Conservation (phyloP, 2,888 invertebrate species). For the Pristionchus mayeri region DNA sequence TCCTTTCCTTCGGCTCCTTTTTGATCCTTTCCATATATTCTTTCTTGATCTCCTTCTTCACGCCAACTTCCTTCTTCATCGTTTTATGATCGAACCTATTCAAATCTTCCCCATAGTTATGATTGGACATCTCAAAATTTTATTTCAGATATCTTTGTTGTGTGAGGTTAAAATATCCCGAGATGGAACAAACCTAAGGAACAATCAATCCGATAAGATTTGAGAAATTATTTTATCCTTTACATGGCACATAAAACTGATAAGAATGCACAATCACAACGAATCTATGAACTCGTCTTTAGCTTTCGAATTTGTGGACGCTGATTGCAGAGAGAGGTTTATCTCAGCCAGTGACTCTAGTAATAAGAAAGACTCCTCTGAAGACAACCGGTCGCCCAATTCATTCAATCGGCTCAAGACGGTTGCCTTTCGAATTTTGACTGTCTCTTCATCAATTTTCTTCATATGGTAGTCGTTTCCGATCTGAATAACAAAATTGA, state of each 20-base stretch:
- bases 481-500: neutral
- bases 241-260: too few relatives aligned
- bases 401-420: slow-evolving; percentile 16
- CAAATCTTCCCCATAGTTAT: neutral
- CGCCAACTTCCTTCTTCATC: neutral
- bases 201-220: too few relatives aligned
- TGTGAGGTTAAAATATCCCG: neutral
- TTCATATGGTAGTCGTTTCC: neutral
- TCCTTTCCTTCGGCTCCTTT: neutral
- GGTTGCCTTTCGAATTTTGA: neutral
- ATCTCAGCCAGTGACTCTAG: neutral
- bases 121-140: neutral
- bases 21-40: neutral
- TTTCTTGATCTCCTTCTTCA: neutral
- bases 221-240: too few relatives aligned
- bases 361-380: neutral
- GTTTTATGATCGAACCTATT: neutral
- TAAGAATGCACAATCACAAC: slow-evolving; percentile 6
- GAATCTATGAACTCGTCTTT: slow-evolving; percentile 35
- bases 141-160: neutral
- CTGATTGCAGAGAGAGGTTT: slow-evolving; percentile 9
- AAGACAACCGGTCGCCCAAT: slow-evolving; percentile 6
- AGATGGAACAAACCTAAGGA: neutral
- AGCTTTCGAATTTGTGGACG: slow-evolving; percentile 10
- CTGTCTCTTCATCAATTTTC: neutral